Conservation (phyloP, 1,140 invertebrate genomes). For the Drosophila repleta region DNA sequence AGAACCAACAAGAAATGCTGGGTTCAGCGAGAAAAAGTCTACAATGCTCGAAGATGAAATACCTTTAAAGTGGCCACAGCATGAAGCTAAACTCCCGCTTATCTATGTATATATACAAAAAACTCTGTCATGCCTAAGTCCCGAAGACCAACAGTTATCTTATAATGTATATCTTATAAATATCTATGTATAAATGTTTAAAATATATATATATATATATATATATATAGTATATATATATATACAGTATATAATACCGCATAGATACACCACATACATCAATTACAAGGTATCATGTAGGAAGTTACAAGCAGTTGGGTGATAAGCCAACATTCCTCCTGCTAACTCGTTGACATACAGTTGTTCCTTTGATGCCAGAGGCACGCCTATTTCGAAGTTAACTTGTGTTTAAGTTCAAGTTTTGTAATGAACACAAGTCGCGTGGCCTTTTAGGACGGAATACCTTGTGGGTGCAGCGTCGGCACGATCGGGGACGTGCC, state of each 20-base stretch:
- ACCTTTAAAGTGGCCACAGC: too few species aligned
- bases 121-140: too few species aligned
- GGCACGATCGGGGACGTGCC: not conserved
- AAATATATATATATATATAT: too few species aligned
- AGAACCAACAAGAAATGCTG: not conserved
- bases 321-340: constrained; percentile 10
- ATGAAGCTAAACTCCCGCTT: too few species aligned
- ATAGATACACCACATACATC: not conserved
- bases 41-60: too few species aligned
- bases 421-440: constrained; percentile 40
- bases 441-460: constrained; percentile 3
- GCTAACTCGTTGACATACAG: constrained; percentile 30
- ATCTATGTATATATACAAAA: too few species aligned
- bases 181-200: too few species aligned
- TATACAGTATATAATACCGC: too few species aligned
- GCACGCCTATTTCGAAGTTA: constrained; percentile 15
- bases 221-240: too few species aligned
- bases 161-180: too few species aligned
- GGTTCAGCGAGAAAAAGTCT: not conserved
- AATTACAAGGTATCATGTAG: not conserved
- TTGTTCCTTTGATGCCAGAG: constrained; percentile 14
- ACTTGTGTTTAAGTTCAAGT: constrained; percentile 37
- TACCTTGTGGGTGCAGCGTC: not conserved
- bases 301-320: not conserved
- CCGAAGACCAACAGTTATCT: too few species aligned